These are phyloP conservation scores for Heliothis virescens DNA, from an alignment of 1,140 invertebrate genomes.

Conservation along the genomic window DNA sequence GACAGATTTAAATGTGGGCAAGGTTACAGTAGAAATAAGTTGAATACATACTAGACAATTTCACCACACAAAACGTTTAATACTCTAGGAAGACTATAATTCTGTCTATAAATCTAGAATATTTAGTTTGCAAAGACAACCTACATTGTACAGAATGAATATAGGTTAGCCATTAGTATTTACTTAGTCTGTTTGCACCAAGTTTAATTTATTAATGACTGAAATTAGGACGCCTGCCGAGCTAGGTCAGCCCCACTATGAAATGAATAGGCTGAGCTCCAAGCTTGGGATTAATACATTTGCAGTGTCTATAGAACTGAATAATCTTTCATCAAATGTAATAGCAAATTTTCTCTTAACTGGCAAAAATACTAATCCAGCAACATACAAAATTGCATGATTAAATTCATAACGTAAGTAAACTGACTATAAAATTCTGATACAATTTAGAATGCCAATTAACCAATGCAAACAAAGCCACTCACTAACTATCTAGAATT, in stretches of 20 bases:
- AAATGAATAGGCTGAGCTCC: slow-evolving; percentile 13
- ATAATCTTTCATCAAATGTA: not conserved
- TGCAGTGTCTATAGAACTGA: not conserved
- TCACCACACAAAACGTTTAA: too few species aligned
- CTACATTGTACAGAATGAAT: not conserved
- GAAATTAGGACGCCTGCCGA: slow-evolving; percentile 9
- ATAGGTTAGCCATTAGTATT: not conserved
- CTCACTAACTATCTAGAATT: not conserved
- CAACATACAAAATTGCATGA: not conserved
- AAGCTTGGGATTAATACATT: slow-evolving; percentile 17
- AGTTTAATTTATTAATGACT: slow-evolving; percentile 32
- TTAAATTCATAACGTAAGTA: not conserved
- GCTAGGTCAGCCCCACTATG: slow-evolving; percentile 7
- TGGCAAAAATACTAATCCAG: not conserved
- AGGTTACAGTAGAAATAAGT: not conserved
- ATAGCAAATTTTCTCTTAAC: not conserved
- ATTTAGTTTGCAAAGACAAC: not conserved
- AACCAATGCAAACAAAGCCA: slow-evolving; percentile 14
- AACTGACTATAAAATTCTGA: not conserved
- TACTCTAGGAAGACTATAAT: too few species aligned
- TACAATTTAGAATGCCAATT: slow-evolving; percentile 2
- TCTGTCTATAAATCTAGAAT: too few species aligned
- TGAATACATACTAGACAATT: too few species aligned
- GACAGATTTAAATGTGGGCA: slow-evolving; percentile 12
- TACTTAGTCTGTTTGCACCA: slow-evolving; percentile 20